A percentile compares a stretch with the other conserved stretches of the same genome.
Evolutionary conservation across 2,113 vertebrate species (phyloP).

Genomic region (Pristiophorus japonicus): DNA sequence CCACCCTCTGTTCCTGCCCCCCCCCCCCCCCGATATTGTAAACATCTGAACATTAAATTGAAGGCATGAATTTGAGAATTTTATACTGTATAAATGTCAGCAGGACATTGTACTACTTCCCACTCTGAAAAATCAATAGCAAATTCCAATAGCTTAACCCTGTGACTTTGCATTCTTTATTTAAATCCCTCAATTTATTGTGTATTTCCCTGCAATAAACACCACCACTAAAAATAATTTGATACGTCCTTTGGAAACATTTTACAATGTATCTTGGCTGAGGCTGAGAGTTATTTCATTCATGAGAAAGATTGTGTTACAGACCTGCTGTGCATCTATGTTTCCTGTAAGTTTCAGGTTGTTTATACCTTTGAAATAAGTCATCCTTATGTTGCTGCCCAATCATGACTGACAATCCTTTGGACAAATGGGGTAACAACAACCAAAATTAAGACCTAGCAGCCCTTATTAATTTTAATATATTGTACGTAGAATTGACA

Average conservation of each 20-base stretch:
- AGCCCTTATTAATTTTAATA: too few relatives aligned
- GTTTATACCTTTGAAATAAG: background rate
- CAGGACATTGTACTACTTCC: background rate
- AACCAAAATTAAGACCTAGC: too few relatives aligned
- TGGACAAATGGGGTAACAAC: too few relatives aligned
- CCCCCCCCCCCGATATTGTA: background rate
- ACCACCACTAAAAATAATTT: background rate
- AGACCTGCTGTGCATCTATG: background rate
- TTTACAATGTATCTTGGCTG: background rate
- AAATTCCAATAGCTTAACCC: background rate
- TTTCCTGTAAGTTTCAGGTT: background rate
- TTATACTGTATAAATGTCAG: background rate
- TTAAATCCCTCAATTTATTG: too few relatives aligned
- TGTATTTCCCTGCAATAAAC: too few relatives aligned
- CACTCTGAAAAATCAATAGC: background rate
- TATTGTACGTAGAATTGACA: too few relatives aligned
- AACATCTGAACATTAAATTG: background rate
- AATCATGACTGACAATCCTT: too few relatives aligned
- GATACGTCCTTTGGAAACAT: background rate
- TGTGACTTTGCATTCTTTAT: too few relatives aligned
- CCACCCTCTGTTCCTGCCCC: background rate
- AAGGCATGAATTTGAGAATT: background rate
- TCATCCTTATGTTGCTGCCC: too few relatives aligned
- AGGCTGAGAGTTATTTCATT: background rate
- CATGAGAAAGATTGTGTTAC: background rate